Conservation (phyloP, 2,797 vertebrate genomes). For the Myripristis murdjan region DNA sequence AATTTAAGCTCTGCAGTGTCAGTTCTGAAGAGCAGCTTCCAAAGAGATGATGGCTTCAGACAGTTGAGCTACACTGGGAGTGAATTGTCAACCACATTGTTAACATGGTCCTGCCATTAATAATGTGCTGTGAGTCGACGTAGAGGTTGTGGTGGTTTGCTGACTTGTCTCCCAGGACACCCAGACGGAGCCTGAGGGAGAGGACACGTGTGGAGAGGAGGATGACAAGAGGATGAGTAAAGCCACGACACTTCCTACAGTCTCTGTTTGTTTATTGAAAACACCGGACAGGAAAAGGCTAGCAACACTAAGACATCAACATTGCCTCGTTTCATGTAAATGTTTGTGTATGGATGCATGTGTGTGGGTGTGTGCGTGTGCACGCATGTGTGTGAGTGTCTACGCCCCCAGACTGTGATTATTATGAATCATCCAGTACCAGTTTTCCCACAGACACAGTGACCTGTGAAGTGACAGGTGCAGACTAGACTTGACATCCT, state of each 20-base stretch:
- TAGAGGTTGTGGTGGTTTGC: constrained; percentile 25
- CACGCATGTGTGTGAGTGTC: background rate
- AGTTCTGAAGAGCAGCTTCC: background rate
- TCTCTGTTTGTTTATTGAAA: constrained; percentile 38
- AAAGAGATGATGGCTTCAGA: background rate
- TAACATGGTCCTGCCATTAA: constrained; percentile 11
- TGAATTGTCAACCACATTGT: constrained; percentile 17
- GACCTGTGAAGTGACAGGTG: constrained; percentile 4
- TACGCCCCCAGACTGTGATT: background rate
- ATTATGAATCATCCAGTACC: constrained; percentile 17
- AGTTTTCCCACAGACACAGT: constrained; percentile 4
- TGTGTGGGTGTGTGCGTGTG: background rate
- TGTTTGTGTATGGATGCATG: too few species aligned
- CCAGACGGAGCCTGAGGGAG: constrained; percentile 7
- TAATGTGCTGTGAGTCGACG: background rate
- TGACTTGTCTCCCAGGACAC: constrained; percentile 18
- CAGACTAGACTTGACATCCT: background rate
- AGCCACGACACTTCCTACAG: constrained; percentile 15
- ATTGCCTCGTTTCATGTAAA: background rate
- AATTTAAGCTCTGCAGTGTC: background rate
- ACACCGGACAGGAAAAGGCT: background rate
- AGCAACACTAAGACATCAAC: background rate
- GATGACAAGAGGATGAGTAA: constrained; percentile 46
- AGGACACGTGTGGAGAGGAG: constrained; percentile 2
- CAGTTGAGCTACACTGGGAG: constrained; percentile 13